phyloP scores from a whole-genome alignment of 2,888 invertebrate species.

The Patella ulyssiponensis region DNA sequence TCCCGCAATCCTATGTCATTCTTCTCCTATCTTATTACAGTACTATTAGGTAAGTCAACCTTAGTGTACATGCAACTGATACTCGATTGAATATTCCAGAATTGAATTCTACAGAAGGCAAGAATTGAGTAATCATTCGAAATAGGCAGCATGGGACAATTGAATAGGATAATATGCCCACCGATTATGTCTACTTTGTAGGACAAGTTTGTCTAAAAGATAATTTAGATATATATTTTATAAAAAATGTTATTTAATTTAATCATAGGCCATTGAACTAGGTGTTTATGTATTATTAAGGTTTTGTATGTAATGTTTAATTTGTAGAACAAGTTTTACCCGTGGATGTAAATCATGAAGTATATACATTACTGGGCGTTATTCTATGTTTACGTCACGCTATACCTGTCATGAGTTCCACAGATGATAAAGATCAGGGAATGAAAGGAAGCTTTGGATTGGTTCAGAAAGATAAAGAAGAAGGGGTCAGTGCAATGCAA shows the following conservation, averaged over 20 bases:
- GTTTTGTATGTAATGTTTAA: background rate
- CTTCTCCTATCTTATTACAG: conserved; percentile 79
- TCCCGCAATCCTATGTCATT: conserved; percentile 81
- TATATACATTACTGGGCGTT: conserved; percentile 78
- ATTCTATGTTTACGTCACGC: conserved; percentile 79
- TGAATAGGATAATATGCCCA: no score
- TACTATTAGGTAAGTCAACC: conserved; percentile 74
- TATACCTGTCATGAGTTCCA: conserved; percentile 75
- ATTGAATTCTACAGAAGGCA: no score
- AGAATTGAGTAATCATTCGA: no score
- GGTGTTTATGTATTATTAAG: no score
- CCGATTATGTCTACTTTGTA: no score
- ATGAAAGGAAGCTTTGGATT: conserved; percentile 66
- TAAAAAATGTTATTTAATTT: no score
- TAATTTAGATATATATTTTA: no score
- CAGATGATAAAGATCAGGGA: conserved; percentile 52
- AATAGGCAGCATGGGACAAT: no score
- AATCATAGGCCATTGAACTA: no score
- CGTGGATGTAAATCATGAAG: conserved; percentile 74
- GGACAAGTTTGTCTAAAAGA: no score
- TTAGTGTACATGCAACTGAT: no score
- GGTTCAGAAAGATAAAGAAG: conserved; percentile 54
- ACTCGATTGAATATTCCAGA: no score
- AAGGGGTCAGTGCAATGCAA: conserved; percentile 59
- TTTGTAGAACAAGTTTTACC: conserved; percentile 77